Evolutionary conservation across 2,797 vertebrate genomes (phyloP).

Genomic region (Neomorphus geoffroyi): DNA sequence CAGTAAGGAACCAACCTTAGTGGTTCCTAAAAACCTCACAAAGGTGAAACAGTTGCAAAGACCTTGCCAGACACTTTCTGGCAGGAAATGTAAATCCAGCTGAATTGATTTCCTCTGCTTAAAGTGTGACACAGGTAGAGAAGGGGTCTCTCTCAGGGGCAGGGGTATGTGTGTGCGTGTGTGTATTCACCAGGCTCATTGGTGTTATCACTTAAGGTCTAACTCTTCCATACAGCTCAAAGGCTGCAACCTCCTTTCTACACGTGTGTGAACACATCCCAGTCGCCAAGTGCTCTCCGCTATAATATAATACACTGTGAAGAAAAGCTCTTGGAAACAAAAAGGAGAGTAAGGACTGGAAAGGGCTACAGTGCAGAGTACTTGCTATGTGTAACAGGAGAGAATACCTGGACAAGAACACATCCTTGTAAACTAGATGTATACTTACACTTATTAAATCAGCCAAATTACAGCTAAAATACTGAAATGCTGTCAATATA

Average conservation of each 20-base stretch:
- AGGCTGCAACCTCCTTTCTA: not conserved
- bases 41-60: not conserved
- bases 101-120: not conserved
- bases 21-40: not conserved
- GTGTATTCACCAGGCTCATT: not conserved
- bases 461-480: not conserved
- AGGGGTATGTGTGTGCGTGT: not conserved
- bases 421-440: not conserved
- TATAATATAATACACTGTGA: not conserved
- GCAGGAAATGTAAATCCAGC: not conserved
- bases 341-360: not conserved
- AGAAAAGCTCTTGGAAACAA: not conserved
- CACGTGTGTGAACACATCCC: rapidly evolving
- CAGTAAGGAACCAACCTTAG: not conserved
- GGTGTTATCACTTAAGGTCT: not conserved
- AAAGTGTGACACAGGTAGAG: not conserved
- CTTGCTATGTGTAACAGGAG: not conserved
- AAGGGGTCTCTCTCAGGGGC: not conserved
- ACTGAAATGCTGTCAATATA: not conserved
- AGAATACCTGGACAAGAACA: not conserved
- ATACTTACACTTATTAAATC: not conserved
- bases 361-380: not conserved
- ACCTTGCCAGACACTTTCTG: not conserved
- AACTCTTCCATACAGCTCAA: not conserved
- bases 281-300: not conserved